Conservation (phyloP, 1,140 invertebrate genomes). For the Eriosoma lanigerum region DNA sequence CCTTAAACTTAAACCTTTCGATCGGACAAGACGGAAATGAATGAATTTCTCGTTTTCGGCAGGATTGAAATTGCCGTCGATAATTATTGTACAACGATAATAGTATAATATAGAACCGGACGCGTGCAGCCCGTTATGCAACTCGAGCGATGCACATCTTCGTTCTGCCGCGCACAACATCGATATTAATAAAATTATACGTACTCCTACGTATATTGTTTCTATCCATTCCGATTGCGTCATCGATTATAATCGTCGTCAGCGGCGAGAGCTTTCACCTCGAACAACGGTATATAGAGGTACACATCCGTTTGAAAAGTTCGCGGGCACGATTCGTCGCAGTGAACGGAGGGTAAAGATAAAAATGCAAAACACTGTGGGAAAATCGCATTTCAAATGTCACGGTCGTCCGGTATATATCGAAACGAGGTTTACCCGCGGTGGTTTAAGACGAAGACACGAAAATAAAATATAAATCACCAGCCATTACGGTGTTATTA, state of each 20-base stretch:
- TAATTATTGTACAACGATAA: conserved; percentile 4
- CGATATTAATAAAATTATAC: background rate
- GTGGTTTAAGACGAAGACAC: background rate
- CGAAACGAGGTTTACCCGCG: too few species aligned
- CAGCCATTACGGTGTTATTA: too few species aligned
- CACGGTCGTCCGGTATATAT: background rate
- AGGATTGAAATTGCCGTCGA: conserved; percentile 6
- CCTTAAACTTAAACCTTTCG: too few species aligned
- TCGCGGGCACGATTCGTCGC: background rate
- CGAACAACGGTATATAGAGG: background rate
- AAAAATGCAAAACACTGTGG: background rate
- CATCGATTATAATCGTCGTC: background rate
- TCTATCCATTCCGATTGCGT: conserved; percentile 19
- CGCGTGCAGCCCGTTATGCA: background rate
- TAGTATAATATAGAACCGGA: background rate
- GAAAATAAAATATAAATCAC: too few species aligned
- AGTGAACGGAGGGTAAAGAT: background rate
- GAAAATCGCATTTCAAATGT: background rate
- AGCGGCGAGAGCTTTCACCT: conserved; percentile 20
- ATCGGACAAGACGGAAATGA: background rate
- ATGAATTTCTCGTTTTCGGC: background rate
- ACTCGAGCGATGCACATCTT: background rate
- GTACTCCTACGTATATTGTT: conserved; percentile 35
- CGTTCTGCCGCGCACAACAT: background rate
- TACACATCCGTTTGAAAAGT: background rate